A percentile compares a stretch with the other conserved stretches of the same genome.
phyloP scores from a whole-genome alignment of 2,113 vertebrate species.

The Psilopsiagon aurifrons region DNA sequence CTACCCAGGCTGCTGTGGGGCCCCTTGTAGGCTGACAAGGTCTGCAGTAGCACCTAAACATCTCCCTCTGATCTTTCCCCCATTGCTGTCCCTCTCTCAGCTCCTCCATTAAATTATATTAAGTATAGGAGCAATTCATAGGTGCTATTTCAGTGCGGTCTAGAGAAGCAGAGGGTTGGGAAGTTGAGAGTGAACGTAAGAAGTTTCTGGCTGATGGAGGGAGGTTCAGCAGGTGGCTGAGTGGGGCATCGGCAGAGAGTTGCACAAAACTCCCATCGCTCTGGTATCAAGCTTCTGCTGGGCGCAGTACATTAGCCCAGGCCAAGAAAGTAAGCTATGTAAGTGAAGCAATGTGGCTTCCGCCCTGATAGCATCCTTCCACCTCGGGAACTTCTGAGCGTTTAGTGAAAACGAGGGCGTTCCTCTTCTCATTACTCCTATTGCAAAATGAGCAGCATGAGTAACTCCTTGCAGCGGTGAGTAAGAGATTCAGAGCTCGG shows the following conservation, averaged over 20 bases:
- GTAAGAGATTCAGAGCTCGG: not conserved
- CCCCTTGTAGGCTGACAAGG: not conserved
- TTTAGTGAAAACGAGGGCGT: not conserved
- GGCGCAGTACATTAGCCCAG: not conserved
- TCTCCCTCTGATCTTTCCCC: not conserved
- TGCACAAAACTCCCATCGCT: not conserved
- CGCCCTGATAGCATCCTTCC: fast-evolving
- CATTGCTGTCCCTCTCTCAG: not conserved
- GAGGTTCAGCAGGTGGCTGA: not conserved
- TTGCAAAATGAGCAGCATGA: not conserved
- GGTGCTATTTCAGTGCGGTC: not conserved
- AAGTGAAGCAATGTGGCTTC: not conserved
- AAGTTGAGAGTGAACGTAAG: not conserved
- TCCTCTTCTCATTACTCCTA: not conserved
- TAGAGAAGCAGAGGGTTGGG: not conserved
- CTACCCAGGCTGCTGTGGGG: not conserved
- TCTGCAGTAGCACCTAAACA: not conserved
- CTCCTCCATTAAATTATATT: not conserved
- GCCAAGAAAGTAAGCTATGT: not conserved
- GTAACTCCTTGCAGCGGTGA: not conserved
- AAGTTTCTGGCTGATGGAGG: not conserved
- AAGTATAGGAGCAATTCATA: not conserved
- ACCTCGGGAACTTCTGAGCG: not conserved
- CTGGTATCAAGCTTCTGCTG: not conserved
- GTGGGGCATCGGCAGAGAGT: not conserved